phyloP scores from a whole-genome alignment of 2,797 vertebrate genomes.

The Pogoniulus pusillus region DNA sequence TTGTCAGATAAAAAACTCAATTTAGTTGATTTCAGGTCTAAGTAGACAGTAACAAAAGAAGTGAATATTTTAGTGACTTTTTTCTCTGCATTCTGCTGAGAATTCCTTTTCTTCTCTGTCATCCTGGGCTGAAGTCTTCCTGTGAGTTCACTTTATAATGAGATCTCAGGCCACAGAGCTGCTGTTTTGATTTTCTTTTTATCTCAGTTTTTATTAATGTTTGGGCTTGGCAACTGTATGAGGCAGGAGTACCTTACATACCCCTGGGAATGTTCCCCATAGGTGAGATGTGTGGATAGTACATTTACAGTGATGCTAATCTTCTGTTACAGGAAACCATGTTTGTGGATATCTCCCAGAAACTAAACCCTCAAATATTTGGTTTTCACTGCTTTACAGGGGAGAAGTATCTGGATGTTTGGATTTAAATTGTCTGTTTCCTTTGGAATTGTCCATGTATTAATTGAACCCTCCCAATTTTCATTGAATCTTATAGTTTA shows the following conservation, averaged over 20 bases:
- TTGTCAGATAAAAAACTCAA: background rate
- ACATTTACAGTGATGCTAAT: background rate
- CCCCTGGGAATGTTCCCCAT: background rate
- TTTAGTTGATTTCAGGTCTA: background rate
- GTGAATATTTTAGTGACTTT: background rate
- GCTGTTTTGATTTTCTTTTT: constrained; percentile 18
- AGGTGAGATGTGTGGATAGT: background rate
- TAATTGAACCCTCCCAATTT: background rate
- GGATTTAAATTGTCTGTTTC: background rate
- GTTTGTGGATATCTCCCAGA: background rate
- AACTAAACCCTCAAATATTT: background rate
- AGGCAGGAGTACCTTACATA: background rate
- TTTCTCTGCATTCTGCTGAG: background rate
- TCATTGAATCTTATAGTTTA: background rate
- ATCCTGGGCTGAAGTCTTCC: background rate
- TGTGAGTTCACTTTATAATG: background rate
- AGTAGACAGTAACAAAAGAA: background rate
- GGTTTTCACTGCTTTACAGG: background rate
- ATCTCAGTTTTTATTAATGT: background rate
- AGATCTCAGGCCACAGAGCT: background rate
- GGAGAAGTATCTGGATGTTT: background rate
- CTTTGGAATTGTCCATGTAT: background rate
- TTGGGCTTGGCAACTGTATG: background rate
- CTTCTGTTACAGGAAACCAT: background rate
- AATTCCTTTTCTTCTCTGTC: background rate